Evolutionary conservation across 1,140 invertebrate genomes (phyloP).

Genomic region (Trichonephila clavipes): DNA sequence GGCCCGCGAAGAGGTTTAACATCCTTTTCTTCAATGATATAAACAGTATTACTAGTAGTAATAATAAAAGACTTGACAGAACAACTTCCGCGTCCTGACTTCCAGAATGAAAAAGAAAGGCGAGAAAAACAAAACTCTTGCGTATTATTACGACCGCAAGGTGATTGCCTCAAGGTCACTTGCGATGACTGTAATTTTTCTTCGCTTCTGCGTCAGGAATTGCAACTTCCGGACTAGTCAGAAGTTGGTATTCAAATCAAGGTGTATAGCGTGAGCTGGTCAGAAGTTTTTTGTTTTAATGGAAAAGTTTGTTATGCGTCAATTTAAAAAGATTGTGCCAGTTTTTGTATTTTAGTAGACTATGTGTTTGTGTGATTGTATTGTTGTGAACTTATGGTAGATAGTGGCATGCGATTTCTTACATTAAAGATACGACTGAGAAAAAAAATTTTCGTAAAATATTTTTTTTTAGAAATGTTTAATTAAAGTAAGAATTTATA

Average conservation of each 20-base stretch:
- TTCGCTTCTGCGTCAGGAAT: constrained; percentile 16
- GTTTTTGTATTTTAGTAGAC: too few species aligned
- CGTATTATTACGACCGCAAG: neutral
- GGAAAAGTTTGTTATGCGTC: too few species aligned
- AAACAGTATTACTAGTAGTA: neutral
- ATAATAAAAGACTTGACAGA: neutral
- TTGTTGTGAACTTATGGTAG: too few species aligned
- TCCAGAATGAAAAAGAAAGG: neutral
- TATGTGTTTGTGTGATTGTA: too few species aligned
- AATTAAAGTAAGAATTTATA: too few species aligned
- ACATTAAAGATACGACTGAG: too few species aligned
- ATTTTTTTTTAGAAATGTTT: too few species aligned
- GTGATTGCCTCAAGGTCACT: constrained; percentile 37
- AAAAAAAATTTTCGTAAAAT: too few species aligned
- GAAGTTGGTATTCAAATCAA: neutral
- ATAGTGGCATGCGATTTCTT: too few species aligned
- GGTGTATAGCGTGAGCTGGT: neutral
- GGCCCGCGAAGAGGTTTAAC: neutral
- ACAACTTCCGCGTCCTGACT: neutral
- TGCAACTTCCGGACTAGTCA: constrained; percentile 9
- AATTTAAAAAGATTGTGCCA: too few species aligned
- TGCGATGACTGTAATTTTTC: neutral
- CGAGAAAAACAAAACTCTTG: neutral
- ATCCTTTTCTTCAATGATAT: neutral
- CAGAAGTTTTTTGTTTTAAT: neutral